Percentiles rank a stretch among this genome's conserved stretches.
Evolutionary conservation across 2,113 vertebrate genomes (phyloP).

Genomic region (Orycteropus afer): DNA sequence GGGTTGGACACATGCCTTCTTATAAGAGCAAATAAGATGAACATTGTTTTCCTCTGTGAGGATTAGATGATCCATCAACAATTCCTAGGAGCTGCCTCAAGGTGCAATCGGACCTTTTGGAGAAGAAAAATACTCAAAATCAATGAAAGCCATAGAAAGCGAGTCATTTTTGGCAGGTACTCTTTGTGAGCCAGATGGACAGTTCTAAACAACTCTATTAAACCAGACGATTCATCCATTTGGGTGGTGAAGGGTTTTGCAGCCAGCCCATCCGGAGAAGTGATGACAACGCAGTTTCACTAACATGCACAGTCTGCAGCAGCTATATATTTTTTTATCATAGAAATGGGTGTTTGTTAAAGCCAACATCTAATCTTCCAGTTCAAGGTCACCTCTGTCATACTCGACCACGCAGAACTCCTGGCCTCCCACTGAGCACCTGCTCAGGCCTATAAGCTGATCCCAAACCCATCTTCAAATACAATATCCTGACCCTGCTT

Average conservation of each 20-base stretch:
- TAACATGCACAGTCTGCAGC: not conserved
- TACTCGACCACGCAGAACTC: not conserved
- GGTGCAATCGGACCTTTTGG: not conserved
- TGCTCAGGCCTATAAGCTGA: not conserved
- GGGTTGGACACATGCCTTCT: not conserved
- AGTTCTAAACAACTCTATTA: not conserved
- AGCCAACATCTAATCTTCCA: not conserved
- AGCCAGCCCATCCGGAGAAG: not conserved
- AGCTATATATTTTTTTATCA: not conserved
- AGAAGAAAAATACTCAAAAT: constrained; percentile 31
- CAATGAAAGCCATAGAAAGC: constrained; percentile 3
- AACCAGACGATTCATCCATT: not conserved
- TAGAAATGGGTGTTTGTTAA: not conserved
- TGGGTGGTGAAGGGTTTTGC: not conserved
- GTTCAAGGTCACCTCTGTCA: not conserved
- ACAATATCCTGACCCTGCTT: not conserved
- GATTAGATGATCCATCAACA: not conserved
- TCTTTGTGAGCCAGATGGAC: constrained; percentile 28
- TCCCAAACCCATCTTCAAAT: not conserved
- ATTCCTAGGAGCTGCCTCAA: not conserved
- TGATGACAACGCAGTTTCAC: not conserved
- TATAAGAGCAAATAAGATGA: not conserved
- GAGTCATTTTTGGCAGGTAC: not conserved
- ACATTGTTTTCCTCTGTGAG: not conserved
- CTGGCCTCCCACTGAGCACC: not conserved